Evolutionary conservation across 1,140 invertebrate species (phyloP).

Genomic region (Plutomurus gul): DNA sequence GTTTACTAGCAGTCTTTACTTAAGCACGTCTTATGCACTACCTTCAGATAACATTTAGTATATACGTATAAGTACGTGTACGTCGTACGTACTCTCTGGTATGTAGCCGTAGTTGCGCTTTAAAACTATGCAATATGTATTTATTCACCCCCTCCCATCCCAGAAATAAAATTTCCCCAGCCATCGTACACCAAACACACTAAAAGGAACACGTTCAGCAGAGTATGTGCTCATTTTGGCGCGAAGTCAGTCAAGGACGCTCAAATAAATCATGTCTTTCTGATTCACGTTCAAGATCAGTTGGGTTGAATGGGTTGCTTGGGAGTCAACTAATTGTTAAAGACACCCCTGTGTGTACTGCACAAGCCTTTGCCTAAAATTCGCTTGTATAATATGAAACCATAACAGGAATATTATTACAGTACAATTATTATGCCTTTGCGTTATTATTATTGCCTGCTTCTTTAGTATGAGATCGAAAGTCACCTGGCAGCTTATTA

Average conservation of each 20-base stretch:
- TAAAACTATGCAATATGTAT: not conserved
- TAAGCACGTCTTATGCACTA: too few species aligned
- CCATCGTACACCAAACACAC: not conserved
- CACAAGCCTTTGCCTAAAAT: too few species aligned
- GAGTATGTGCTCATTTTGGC: conserved; percentile 36
- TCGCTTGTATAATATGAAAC: too few species aligned
- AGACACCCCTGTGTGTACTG: not conserved
- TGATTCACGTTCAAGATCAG: conserved; percentile 40
- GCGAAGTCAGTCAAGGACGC: conserved; percentile 44
- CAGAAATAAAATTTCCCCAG: not conserved
- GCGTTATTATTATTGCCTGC: too few species aligned
- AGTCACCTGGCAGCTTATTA: too few species aligned
- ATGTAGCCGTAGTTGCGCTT: not conserved
- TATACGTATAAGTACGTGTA: not conserved
- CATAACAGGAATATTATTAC: too few species aligned
- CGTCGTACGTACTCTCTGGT: not conserved
- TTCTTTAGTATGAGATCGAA: too few species aligned
- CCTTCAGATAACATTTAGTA: not conserved
- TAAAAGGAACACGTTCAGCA: not conserved
- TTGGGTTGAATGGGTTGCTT: not conserved
- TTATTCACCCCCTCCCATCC: not conserved
- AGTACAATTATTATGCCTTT: too few species aligned
- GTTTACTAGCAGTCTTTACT: too few species aligned
- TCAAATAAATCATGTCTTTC: conserved; percentile 25
- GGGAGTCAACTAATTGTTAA: not conserved